Conservation (phyloP, 2,113 vertebrate species). For the Accipiter virgatus region DNA sequence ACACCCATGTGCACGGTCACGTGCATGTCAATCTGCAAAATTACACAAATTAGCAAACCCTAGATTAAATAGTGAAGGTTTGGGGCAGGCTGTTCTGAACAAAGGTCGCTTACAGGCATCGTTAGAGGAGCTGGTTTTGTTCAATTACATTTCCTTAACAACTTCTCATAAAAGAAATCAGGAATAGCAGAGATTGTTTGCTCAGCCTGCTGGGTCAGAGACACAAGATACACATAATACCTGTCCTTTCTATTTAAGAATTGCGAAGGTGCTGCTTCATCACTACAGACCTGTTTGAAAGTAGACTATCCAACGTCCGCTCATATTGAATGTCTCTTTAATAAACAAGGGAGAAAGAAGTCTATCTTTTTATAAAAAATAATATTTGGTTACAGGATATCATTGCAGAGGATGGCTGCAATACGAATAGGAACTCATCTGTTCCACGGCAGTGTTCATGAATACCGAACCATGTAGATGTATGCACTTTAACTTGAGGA, state of each 20-base stretch:
- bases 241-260: not conserved
- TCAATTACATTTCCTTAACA: not conserved
- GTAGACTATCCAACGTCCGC: not conserved
- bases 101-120: not conserved
- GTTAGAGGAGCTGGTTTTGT: not conserved
- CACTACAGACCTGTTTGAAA: not conserved
- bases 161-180: not conserved
- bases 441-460: not conserved
- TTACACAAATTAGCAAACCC: not conserved
- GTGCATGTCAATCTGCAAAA: not conserved
- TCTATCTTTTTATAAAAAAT: not conserved
- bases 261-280: not conserved
- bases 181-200: not conserved
- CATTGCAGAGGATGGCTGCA: not conserved
- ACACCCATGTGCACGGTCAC: accelerated
- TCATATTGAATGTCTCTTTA: not conserved
- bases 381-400: not conserved
- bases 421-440: not conserved
- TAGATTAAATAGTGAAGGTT: not conserved
- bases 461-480: not conserved
- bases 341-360: not conserved
- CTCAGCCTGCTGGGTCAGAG: not conserved
- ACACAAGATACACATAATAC: not conserved
- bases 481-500: not conserved
- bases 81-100: not conserved